Conservation (phyloP, 2,797 vertebrate species). For the Bovichtus diacanthus region DNA sequence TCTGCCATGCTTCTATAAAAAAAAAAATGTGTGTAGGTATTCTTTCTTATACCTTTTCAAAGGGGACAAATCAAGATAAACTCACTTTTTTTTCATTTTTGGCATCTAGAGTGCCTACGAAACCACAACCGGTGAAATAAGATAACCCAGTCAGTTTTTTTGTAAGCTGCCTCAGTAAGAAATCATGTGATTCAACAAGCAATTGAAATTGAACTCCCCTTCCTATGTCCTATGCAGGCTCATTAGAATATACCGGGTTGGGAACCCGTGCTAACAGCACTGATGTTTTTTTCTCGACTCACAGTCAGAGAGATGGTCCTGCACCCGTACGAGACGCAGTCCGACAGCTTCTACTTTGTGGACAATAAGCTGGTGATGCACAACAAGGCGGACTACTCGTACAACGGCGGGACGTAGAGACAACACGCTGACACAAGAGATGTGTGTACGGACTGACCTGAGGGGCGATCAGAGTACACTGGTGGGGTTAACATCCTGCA, state of each 20-base stretch:
- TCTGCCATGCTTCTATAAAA: background rate
- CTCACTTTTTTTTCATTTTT: too few relatives aligned
- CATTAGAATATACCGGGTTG: background rate
- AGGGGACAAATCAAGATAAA: too few relatives aligned
- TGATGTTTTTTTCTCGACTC: slow-evolving; percentile 25
- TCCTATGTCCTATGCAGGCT: too few relatives aligned
- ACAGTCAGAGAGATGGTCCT: slow-evolving; percentile 96
- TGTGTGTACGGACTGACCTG: slow-evolving; percentile 50
- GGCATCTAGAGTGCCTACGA: too few relatives aligned
- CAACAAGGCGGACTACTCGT: slow-evolving; percentile 99
- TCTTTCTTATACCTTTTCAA: background rate
- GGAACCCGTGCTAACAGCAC: slow-evolving; percentile 11
- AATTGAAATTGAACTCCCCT: too few relatives aligned
- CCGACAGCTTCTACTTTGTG: slow-evolving; percentile 99
- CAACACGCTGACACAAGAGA: slow-evolving; percentile 3
- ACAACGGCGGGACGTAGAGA: slow-evolving; percentile 92
- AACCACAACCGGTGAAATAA: too few relatives aligned
- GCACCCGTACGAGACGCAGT: slow-evolving; percentile 96
- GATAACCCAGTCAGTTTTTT: too few relatives aligned
- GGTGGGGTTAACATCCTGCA: slow-evolving; percentile 45
- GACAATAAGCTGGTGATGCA: slow-evolving; percentile 99
- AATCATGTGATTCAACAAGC: too few relatives aligned
- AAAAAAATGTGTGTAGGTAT: background rate
- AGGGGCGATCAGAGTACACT: slow-evolving; percentile 47
- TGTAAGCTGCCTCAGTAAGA: too few relatives aligned